A percentile compares a stretch with the other conserved stretches of the same genome.
Evolutionary conservation across 2,888 invertebrate genomes (phyloP).

Genomic region (Microdon myrmicae): DNA sequence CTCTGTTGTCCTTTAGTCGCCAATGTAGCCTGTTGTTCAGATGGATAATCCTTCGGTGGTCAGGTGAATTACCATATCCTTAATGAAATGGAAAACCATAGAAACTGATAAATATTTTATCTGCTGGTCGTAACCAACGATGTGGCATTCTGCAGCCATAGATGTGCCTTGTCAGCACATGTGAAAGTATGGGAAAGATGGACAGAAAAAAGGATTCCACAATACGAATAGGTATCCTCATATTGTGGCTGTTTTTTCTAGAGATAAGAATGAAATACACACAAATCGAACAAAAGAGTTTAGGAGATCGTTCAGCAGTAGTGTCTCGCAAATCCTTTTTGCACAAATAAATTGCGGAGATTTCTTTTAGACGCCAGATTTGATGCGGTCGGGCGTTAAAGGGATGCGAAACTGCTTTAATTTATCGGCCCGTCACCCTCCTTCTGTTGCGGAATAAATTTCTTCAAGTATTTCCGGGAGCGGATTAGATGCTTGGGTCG

Average conservation of each 20-base stretch:
- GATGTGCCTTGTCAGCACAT: conserved; percentile 6
- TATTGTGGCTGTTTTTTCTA: conserved; percentile 22
- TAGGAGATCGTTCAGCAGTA: conserved; percentile 29
- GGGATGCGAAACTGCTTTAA: conserved; percentile 40
- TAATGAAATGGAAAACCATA: conserved; percentile 48
- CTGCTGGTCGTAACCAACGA: conserved; percentile 45
- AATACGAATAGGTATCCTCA: too few relatives aligned
- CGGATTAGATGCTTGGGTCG: too few relatives aligned
- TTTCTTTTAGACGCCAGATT: conserved; percentile 50
- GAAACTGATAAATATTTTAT: conserved; percentile 49
- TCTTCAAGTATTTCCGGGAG: too few relatives aligned
- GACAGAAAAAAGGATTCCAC: too few relatives aligned
- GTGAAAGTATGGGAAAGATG: too few relatives aligned
- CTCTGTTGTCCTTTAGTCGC: too few relatives aligned
- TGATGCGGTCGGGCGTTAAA: conserved; percentile 46
- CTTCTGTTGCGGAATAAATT: conserved; percentile 45
- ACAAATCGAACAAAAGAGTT: conserved; percentile 41
- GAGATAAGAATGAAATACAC: conserved; percentile 36
- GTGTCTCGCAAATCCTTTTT: conserved; percentile 46
- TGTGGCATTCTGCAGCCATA: background rate
- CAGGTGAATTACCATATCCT: conserved; percentile 46
- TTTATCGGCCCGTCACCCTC: conserved; percentile 51
- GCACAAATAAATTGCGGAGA: conserved; percentile 49
- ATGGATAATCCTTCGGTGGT: conserved; percentile 30
- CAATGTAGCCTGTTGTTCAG: too few relatives aligned